A percentile compares a stretch with the other conserved stretches of the same genome.
phyloP scores from a whole-genome alignment of 1,140 invertebrate genomes.

The Trissolcus basalis region DNA sequence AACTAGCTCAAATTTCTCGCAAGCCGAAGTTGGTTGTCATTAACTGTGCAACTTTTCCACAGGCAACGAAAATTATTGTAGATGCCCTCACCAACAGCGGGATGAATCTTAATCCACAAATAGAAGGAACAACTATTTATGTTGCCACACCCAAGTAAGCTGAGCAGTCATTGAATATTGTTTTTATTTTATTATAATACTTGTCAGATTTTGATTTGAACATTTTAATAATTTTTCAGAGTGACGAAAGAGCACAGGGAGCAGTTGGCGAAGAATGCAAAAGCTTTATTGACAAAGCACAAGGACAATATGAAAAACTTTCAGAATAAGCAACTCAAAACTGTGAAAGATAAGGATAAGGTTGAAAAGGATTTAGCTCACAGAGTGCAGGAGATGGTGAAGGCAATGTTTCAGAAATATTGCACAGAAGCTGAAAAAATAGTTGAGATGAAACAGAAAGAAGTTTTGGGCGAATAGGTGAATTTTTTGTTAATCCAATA shows the following conservation, averaged over 20 bases:
- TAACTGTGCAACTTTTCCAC: slow-evolving; percentile 88
- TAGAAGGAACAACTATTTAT: slow-evolving; percentile 93
- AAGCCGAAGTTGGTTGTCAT: slow-evolving; percentile 92
- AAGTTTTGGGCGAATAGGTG: slow-evolving; percentile 78
- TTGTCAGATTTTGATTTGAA: slow-evolving; percentile 18
- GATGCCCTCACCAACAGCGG: slow-evolving; percentile 86
- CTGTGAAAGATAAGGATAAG: slow-evolving; percentile 80
- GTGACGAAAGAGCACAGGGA: slow-evolving; percentile 95
- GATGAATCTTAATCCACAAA: slow-evolving; percentile 95
- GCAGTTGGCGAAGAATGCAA: slow-evolving; percentile 90
- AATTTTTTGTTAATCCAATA: not conserved
- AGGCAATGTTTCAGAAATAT: slow-evolving; percentile 81
- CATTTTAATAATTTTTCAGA: slow-evolving; percentile 72
- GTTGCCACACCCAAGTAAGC: slow-evolving; percentile 89
- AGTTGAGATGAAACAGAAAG: slow-evolving; percentile 82
- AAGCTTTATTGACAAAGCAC: slow-evolving; percentile 86
- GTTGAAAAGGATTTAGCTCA: slow-evolving; percentile 82
- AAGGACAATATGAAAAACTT: slow-evolving; percentile 86
- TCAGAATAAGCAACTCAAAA: slow-evolving; percentile 85
- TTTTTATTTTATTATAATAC: not conserved
- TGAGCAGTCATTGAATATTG: too few species aligned
- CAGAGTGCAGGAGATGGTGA: slow-evolving; percentile 82
- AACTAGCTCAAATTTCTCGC: slow-evolving; percentile 90
- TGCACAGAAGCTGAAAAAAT: slow-evolving; percentile 82
- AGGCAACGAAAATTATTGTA: slow-evolving; percentile 86